A percentile compares a stretch with the other conserved stretches of the same genome.
Conservation (phyloP, 2,888 invertebrate genomes). For the Phania funesta region DNA sequence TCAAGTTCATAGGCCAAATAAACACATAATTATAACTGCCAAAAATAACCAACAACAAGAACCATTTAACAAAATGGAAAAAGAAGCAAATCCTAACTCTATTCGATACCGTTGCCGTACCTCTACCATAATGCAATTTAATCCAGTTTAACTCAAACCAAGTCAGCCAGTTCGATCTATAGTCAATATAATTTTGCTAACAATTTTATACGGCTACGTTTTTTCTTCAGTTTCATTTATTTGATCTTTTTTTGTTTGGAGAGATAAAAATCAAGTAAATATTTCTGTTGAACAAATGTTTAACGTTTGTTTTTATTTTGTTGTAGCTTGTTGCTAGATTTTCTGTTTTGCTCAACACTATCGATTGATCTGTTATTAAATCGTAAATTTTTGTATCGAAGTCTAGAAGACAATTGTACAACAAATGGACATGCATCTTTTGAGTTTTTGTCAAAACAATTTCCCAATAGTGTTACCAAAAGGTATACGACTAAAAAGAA, state of each 20-base stretch:
- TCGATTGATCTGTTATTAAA: conserved; percentile 60
- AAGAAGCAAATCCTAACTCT: conserved; percentile 2
- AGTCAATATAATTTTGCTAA: conserved; percentile 49
- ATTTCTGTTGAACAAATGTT: conserved; percentile 60
- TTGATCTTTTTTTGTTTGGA: neutral
- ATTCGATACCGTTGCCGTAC: neutral
- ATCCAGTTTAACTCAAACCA: conserved; percentile 27
- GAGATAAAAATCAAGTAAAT: conserved; percentile 60
- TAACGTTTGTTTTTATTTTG: conserved; percentile 12
- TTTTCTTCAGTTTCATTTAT: neutral
- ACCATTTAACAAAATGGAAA: neutral
- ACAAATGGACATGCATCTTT: conserved; percentile 57
- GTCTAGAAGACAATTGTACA: conserved; percentile 57
- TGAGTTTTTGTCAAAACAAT: conserved; percentile 61
- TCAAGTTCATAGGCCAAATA: conserved; percentile 53
- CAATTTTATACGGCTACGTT: conserved; percentile 36
- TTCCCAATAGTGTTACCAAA: conserved; percentile 63
- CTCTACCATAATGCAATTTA: conserved; percentile 18
- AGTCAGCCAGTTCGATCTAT: neutral
- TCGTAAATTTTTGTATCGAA: conserved; percentile 56
- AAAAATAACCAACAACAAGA: neutral
- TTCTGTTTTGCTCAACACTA: conserved; percentile 53
- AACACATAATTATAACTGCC: conserved; percentile 34
- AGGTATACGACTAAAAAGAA: conserved; percentile 32
- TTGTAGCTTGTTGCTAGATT: neutral